A percentile compares a stretch with the other conserved stretches of the same genome.
Evolutionary conservation across 2,797 vertebrate species (phyloP).

Genomic region (Acrocephalus scirpaceus): DNA sequence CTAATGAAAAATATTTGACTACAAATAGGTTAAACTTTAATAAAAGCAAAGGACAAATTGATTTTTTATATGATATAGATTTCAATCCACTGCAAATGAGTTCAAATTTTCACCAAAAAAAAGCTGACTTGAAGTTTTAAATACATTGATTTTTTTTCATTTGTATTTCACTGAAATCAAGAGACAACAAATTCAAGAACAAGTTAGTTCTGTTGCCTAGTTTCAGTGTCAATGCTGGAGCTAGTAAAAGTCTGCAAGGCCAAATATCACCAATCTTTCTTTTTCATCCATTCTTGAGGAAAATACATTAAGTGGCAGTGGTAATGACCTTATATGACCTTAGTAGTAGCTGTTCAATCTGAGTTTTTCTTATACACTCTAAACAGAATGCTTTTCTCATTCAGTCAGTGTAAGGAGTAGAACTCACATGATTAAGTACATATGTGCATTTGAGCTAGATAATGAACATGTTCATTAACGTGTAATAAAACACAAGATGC

Average conservation of each 20-base stretch:
- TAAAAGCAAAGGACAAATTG: background rate
- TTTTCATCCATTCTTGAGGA: background rate
- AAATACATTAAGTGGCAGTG: background rate
- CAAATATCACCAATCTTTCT: background rate
- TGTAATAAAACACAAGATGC: background rate
- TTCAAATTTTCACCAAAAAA: background rate
- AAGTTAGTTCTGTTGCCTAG: background rate
- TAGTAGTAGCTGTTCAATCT: background rate
- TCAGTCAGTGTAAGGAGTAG: background rate
- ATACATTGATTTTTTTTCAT: background rate
- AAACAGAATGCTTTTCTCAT: background rate
- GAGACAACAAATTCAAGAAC: background rate
- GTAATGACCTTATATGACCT: background rate
- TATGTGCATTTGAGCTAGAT: rapidly evolving
- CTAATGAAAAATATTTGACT: background rate
- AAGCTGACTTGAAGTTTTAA: background rate
- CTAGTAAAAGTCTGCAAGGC: background rate
- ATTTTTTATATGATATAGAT: background rate
- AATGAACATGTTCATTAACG: background rate
- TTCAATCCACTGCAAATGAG: background rate
- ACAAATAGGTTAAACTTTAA: background rate
- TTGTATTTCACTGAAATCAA: background rate
- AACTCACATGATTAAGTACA: background rate
- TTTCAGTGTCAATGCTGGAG: background rate
- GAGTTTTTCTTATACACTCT: background rate